Base-by-base conservation (phyloP, 92 coral and sea anemone species). In the Siderastrea radians region DNA sequence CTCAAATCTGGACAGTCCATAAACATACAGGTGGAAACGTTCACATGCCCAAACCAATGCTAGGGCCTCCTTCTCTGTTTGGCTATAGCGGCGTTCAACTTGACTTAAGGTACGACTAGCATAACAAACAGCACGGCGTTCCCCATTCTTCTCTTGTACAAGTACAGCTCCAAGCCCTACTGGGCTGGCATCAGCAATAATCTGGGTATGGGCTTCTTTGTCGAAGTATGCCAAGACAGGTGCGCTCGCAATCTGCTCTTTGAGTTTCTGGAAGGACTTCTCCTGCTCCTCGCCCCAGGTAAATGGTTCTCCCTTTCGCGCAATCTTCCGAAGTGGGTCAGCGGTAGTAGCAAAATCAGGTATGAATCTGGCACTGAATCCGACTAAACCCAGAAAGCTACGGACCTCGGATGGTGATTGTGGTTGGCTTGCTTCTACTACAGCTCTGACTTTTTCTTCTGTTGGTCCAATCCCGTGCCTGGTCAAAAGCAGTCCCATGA, bases 391-490 rank as follows among this genome's bases (percentile, higher is more conserved):
- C 63, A 88, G 47, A 64, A 87, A 71, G 10, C 91, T 57, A 8
- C 55, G 82, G 38, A 88, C 84, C 55, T 88, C 92, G 5, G 88
- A 88, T 38, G 88, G 53, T 65, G 88, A 8, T 38, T 80, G 67
- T 63, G 84, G 88, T 5, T 61, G 68, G 17, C 74, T 66, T 67
- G 88, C 84, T 72, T 81, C 91, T 6, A 67, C 49, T 1, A 88
- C 83, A 14, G 91, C 87, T 63, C 83, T 11, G n/a, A 81, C 82
- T 45, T 70, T 88, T 51, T 89, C 79, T 6, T 64, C 59, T 4
- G 93, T 79, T 3, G 86, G 82, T 48, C 92, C 89, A 38, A 77
- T 45, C 9, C 89, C 79, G 57, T 89, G 71, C 87, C 62, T 83
- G 50, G 79, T 65, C 53, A 84, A 73, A 64, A 82, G 63, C 46